These are phyloP conservation scores for Microcaecilia unicolor DNA, from an alignment of 2,797 vertebrate species.

Conservation along the genomic window DNA sequence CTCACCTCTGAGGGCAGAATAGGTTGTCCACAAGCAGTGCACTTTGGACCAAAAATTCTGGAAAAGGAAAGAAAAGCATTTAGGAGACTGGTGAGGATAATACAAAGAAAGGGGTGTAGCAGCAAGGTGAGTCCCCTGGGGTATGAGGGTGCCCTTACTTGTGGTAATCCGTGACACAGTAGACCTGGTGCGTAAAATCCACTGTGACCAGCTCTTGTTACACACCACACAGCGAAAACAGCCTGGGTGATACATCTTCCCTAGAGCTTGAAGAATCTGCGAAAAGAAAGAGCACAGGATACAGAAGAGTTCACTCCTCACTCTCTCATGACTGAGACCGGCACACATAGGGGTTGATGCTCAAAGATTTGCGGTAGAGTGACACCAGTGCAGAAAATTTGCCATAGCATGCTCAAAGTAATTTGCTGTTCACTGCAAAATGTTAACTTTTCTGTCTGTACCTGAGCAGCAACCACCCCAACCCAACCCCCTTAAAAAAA, in stretches of 20 bases:
- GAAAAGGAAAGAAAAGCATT: constrained; percentile 6
- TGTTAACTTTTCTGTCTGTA: too few species aligned
- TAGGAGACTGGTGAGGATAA: constrained; percentile 1
- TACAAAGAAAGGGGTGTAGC: neutral
- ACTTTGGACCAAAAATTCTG: constrained; percentile 81
- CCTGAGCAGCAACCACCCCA: too few species aligned
- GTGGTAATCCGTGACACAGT: constrained; percentile 82
- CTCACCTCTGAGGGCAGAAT: constrained; percentile 79
- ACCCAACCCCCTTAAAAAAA: too few species aligned
- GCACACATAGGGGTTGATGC: too few species aligned
- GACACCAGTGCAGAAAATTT: too few species aligned
- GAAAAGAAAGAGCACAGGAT: neutral
- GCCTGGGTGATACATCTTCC: constrained; percentile 77
- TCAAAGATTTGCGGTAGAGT: too few species aligned
- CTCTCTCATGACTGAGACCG: too few species aligned
- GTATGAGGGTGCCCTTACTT: constrained; percentile 49
- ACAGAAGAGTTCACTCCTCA: too few species aligned
- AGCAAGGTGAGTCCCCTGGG: too few species aligned
- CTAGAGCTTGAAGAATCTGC: constrained; percentile 79
- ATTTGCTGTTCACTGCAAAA: too few species aligned
- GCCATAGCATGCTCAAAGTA: too few species aligned
- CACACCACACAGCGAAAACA: constrained; percentile 82
- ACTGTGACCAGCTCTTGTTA: constrained; percentile 78
- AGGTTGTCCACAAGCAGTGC: constrained; percentile 77
- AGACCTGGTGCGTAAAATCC: constrained; percentile 80